These are phyloP conservation scores for Oceanodroma leucorhoa DNA, from an alignment of 2,797 vertebrate genomes.

Conservation along the genomic window DNA sequence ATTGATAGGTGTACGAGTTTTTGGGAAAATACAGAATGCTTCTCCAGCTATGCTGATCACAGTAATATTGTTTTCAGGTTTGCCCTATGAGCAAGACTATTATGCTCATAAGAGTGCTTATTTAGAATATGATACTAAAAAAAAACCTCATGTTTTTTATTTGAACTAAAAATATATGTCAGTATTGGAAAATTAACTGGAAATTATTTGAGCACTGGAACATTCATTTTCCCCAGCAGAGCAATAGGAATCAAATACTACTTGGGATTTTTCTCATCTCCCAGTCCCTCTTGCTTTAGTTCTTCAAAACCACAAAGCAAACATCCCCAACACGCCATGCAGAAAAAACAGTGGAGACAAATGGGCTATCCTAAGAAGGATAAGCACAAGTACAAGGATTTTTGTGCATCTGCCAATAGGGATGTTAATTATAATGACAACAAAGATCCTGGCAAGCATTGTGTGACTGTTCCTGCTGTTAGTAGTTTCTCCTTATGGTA, in stretches of 20 bases:
- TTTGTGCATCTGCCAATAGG: neutral
- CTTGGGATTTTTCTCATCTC: neutral
- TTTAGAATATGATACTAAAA: neutral
- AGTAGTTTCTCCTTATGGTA: neutral
- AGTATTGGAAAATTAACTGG: neutral
- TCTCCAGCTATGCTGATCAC: neutral
- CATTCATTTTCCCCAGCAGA: neutral
- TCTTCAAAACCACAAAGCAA: neutral
- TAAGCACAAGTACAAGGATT: neutral
- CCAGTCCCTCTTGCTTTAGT: neutral
- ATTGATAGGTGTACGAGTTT: neutral
- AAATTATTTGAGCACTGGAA: neutral
- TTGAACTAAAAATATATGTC: neutral
- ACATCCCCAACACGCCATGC: accelerated
- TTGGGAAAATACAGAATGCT: neutral
- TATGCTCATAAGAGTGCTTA: neutral
- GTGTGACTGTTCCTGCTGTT: neutral
- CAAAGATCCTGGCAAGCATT: neutral
- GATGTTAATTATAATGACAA: neutral
- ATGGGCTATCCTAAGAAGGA: neutral
- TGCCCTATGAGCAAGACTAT: neutral
- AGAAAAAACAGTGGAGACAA: neutral
- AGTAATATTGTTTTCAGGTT: neutral
- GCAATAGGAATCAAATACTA: neutral
- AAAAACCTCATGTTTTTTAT: accelerated